Conservation (phyloP, 2,113 vertebrate genomes). For the Erythrolamprus reginae region DNA sequence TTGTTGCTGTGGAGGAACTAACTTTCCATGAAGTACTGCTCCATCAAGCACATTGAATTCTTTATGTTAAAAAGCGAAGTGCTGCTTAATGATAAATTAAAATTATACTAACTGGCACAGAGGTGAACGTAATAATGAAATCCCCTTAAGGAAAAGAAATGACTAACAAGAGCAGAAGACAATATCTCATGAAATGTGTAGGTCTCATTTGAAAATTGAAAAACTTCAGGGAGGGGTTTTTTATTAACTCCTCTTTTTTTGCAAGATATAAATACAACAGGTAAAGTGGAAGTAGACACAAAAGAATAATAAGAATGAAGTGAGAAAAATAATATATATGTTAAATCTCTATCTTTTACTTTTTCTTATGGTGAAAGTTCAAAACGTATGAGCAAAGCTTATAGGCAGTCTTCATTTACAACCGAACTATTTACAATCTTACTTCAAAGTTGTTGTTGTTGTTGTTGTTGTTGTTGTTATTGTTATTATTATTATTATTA, state of each 20-base stretch:
- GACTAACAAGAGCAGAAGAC: constrained; percentile 60
- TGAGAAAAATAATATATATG: constrained; percentile 37
- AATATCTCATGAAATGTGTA: constrained; percentile 67
- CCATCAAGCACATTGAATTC: constrained; percentile 77
- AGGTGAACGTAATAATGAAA: constrained; percentile 67
- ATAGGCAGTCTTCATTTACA: neutral
- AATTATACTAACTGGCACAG: constrained; percentile 69
- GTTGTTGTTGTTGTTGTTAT: no score
- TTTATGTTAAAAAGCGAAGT: constrained; percentile 79
- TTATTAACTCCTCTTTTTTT: constrained; percentile 63
- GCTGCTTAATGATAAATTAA: constrained; percentile 79
- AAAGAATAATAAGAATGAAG: neutral
- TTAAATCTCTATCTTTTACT: constrained; percentile 8
- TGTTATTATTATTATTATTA: no score
- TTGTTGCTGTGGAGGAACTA: constrained; percentile 74
- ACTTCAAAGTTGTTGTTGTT: no score
- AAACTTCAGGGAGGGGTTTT: constrained; percentile 60
- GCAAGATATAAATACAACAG: constrained; percentile 62
- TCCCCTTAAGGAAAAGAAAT: constrained; percentile 69
- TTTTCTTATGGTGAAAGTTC: constrained; percentile 56
- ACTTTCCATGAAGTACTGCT: constrained; percentile 72
- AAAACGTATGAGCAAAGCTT: constrained; percentile 29
- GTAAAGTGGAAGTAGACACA: constrained; percentile 4
- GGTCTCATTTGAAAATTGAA: constrained; percentile 57
- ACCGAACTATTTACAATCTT: neutral